phyloP scores from a whole-genome alignment of 2,888 invertebrate species.

The Lasioglossum marginatum region DNA sequence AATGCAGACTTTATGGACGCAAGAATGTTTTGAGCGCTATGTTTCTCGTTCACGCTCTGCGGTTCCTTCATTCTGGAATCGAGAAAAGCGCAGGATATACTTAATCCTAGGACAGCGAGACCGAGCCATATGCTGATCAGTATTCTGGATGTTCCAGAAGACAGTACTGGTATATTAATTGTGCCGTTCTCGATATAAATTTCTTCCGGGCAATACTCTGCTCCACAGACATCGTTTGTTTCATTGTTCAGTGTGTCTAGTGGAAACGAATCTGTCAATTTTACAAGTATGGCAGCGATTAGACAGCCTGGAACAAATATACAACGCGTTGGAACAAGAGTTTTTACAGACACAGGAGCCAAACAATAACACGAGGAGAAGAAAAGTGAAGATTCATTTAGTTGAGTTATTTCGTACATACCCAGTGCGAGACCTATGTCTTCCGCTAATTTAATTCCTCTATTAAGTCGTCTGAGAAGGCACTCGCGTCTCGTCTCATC shows the following conservation, averaged over 20 bases:
- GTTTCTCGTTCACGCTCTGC: constrained; percentile 71
- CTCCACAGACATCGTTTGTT: constrained; percentile 78
- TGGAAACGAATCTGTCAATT: constrained; percentile 73
- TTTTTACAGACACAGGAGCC: too few relatives aligned
- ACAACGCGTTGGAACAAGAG: background rate
- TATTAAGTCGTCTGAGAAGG: constrained; percentile 78
- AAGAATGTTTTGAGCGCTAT: constrained; percentile 75
- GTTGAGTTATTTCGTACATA: constrained; percentile 26
- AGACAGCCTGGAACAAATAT: constrained; percentile 75
- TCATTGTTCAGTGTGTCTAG: constrained; percentile 65
- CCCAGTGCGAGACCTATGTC: constrained; percentile 82
- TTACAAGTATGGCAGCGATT: constrained; percentile 77
- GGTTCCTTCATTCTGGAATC: constrained; percentile 81
- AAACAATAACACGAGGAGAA: background rate
- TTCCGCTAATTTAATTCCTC: constrained; percentile 81
- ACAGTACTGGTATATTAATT: constrained; percentile 71
- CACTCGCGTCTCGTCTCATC: constrained; percentile 82
- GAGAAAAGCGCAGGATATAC: constrained; percentile 80
- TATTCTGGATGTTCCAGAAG: constrained; percentile 75
- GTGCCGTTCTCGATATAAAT: constrained; percentile 77
- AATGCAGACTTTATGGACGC: constrained; percentile 86
- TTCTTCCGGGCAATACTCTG: constrained; percentile 80
- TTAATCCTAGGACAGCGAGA: constrained; percentile 78
- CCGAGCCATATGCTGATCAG: constrained; percentile 80
- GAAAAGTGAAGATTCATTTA: background rate